A percentile compares a stretch with the other conserved stretches of the same genome.
Evolutionary conservation across 2,888 invertebrate species (phyloP).

Genomic region (Capitulum mitella): DNA sequence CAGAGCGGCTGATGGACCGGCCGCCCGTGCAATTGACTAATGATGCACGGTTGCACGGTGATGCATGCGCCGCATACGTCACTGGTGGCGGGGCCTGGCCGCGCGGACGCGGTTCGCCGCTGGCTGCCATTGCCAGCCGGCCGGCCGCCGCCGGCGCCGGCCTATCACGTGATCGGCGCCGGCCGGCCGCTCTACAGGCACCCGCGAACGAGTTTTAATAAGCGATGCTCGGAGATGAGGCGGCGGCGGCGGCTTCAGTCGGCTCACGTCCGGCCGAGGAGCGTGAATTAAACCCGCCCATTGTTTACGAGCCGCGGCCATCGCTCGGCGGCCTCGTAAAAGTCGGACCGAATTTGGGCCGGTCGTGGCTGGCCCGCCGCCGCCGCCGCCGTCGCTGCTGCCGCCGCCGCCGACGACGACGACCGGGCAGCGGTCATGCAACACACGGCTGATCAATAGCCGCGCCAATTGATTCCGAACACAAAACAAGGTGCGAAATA

Average conservation of each 20-base stretch:
- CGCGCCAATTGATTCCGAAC: slow-evolving; percentile 10
- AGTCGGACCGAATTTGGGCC: no score
- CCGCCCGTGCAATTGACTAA: background rate
- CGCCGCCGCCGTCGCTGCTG: background rate
- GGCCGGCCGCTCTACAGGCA: no score
- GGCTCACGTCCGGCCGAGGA: no score
- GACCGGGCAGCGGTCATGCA: background rate
- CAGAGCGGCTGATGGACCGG: background rate
- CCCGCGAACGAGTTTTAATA: no score
- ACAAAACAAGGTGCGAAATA: slow-evolving; percentile 24
- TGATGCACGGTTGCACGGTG: background rate
- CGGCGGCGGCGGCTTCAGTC: no score
- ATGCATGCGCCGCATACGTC: background rate
- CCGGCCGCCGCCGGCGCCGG: background rate
- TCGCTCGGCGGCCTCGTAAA: no score
- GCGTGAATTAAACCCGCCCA: no score
- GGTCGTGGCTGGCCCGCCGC: background rate
- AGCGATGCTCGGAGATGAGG: no score
- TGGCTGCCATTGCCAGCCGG: background rate
- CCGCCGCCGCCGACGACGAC: no score
- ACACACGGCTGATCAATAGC: background rate
- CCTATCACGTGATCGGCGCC: background rate
- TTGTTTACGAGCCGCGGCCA: no score
- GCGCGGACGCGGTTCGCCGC: background rate
- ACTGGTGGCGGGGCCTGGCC: background rate